A percentile compares a stretch with the other conserved stretches of the same genome.
phyloP scores from a whole-genome alignment of 2,888 invertebrate species.

The Eupithecia subfuscata region DNA sequence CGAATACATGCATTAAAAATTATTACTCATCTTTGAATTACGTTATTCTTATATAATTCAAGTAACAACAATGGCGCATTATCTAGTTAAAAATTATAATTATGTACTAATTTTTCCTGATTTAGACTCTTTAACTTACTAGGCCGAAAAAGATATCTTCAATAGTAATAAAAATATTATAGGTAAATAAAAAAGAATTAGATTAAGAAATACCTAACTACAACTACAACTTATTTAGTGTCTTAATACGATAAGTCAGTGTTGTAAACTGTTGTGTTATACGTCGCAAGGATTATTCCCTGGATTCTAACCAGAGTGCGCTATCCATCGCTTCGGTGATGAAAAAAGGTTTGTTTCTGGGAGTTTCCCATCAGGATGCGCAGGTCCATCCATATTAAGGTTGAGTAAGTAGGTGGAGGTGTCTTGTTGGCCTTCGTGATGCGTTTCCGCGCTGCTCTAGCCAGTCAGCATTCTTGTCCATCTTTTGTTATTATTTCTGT shows the following conservation, averaged over 20 bases:
- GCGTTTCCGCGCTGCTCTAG: not conserved
- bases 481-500: not conserved
- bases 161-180: not conserved
- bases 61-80: not conserved
- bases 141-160: not conserved
- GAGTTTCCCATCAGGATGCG: not conserved
- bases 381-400: not conserved
- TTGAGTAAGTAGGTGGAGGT: not conserved
- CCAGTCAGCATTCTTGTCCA: not conserved
- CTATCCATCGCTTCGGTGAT: not conserved
- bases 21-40: slow-evolving; percentile 34
- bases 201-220: not conserved
- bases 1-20: slow-evolving; percentile 51
- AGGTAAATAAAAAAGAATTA: not conserved
- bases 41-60: slow-evolving; percentile 19
- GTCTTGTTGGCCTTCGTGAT: not conserved
- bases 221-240: not conserved
- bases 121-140: not conserved
- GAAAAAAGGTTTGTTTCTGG: not conserved
- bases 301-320: not conserved
- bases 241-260: not conserved
- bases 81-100: not conserved
- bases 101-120: not conserved
- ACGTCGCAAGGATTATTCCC: not conserved
- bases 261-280: not conserved